Evolutionary conservation across 2,113 vertebrate species (phyloP).

Genomic region (Istiophorus platypterus): DNA sequence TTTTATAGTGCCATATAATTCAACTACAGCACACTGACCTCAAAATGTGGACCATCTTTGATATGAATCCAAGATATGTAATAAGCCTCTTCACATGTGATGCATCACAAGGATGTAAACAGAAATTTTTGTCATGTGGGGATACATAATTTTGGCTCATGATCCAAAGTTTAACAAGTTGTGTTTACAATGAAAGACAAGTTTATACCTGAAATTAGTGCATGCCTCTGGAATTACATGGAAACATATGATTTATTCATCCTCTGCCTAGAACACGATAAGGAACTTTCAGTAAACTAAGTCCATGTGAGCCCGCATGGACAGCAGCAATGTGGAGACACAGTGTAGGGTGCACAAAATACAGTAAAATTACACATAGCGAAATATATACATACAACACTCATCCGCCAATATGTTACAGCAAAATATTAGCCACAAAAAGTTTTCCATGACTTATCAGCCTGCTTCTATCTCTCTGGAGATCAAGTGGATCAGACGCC

Average conservation of each 20-base stretch:
- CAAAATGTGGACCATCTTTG: not conserved
- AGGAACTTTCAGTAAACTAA: not conserved
- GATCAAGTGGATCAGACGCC: not conserved
- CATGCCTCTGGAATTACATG: conserved; percentile 2
- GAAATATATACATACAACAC: too few relatives aligned
- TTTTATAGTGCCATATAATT: not conserved
- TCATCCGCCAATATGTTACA: too few relatives aligned
- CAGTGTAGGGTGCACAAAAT: not conserved
- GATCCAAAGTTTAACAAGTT: not conserved
- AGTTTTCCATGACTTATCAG: too few relatives aligned
- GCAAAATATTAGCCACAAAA: not conserved
- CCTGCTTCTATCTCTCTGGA: too few relatives aligned
- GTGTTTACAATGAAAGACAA: too few relatives aligned
- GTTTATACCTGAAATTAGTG: conserved; percentile 14
- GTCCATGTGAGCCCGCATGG: not conserved
- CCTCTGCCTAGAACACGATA: not conserved
- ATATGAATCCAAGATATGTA: conserved; percentile 7
- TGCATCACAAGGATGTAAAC: too few relatives aligned
- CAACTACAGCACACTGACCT: not conserved
- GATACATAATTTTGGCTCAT: not conserved
- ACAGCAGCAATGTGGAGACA: not conserved
- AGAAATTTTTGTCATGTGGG: not conserved
- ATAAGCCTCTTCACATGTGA: not conserved
- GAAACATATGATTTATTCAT: conserved; percentile 4
- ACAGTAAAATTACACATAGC: not conserved